phyloP scores from a whole-genome alignment of 2,888 invertebrate genomes.

The Steinernema hermaphroditum region DNA sequence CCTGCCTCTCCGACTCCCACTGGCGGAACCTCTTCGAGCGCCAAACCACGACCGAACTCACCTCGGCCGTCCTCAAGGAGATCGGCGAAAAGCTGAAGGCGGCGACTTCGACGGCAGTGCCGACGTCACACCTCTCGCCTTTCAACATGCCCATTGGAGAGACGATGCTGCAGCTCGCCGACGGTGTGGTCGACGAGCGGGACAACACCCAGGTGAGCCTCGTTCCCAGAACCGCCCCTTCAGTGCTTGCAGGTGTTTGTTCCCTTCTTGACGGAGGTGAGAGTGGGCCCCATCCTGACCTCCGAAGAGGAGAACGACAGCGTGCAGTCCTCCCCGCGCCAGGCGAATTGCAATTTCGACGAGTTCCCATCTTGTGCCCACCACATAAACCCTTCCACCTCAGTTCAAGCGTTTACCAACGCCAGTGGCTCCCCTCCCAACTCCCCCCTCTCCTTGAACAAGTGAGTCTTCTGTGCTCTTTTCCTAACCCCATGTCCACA shows the following conservation, averaged over 20 bases:
- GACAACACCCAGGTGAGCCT: constrained; percentile 34
- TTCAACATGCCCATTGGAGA: constrained; percentile 65
- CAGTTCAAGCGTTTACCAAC: constrained; percentile 22
- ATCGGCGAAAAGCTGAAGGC: constrained; percentile 28
- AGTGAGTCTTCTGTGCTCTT: neutral
- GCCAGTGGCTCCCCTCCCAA: constrained; percentile 40
- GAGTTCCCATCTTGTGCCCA: neutral
- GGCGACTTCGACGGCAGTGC: constrained; percentile 32
- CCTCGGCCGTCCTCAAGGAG: constrained; percentile 23
- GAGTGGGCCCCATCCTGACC: constrained; percentile 35
- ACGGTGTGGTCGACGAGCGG: constrained; percentile 34
- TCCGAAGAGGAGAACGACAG: constrained; percentile 33
- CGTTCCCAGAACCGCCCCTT: too few relatives aligned
- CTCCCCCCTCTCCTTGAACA: constrained; percentile 38
- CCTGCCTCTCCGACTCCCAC: constrained; percentile 42
- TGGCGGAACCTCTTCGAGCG: constrained; percentile 36
- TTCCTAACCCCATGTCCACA: neutral
- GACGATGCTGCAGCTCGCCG: constrained; percentile 58
- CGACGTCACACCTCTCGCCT: neutral
- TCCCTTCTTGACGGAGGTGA: constrained; percentile 63
- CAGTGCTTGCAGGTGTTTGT: constrained; percentile 59
- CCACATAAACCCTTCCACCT: constrained; percentile 1
- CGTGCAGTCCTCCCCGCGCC: neutral
- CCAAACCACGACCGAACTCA: neutral
- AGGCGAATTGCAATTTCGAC: neutral